Percentiles rank a stretch among this genome's conserved stretches.
Evolutionary conservation across 2,113 vertebrate genomes (phyloP).

Genomic region (Sturnira hondurensis): DNA sequence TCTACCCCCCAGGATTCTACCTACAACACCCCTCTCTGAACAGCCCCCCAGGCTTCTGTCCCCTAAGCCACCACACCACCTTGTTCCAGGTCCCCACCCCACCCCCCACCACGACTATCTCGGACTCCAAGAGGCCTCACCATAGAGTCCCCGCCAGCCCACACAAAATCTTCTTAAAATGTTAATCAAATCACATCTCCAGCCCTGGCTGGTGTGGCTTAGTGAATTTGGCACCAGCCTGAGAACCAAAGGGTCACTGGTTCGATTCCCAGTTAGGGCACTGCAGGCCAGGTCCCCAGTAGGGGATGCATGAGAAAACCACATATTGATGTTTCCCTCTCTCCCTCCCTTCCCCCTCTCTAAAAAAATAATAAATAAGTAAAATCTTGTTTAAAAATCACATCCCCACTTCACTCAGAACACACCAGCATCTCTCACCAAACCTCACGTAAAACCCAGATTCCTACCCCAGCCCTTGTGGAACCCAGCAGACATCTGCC

Average conservation of each 20-base stretch:
- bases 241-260: too few relatives aligned
- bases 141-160: too few relatives aligned
- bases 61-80: too few relatives aligned
- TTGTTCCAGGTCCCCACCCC: background rate
- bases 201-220: too few relatives aligned
- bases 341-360: too few relatives aligned
- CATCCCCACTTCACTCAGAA: background rate
- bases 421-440: background rate
- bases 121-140: background rate
- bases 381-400: background rate
- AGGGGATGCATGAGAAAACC: too few relatives aligned
- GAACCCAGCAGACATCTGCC: too few relatives aligned
- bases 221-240: too few relatives aligned
- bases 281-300: too few relatives aligned
- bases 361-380: too few relatives aligned
- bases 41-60: background rate
- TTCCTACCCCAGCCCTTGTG: background rate
- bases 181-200: background rate
- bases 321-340: too few relatives aligned
- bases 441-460: background rate
- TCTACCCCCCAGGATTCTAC: background rate
- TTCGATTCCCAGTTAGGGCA: too few relatives aligned
- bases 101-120: accelerated
- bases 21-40: background rate
- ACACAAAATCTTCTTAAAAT: background rate